These are phyloP conservation scores for Carterocephalus palaemon DNA, from an alignment of 2,888 invertebrate species.

Conservation along the genomic window DNA sequence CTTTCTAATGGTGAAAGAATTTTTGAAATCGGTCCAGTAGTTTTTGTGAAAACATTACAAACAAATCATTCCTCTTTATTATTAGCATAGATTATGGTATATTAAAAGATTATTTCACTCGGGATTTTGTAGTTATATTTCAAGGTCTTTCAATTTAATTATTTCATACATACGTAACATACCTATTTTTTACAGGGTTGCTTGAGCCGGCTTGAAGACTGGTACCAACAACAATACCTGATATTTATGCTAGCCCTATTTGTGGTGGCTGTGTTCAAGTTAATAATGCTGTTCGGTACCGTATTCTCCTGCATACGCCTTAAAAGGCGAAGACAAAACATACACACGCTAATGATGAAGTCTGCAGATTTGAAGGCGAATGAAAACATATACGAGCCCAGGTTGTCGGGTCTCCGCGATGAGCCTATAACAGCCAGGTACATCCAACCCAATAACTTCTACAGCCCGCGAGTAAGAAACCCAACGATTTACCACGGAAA, in stretches of 20 bases:
- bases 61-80: too few relatives aligned
- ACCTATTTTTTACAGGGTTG: conserved; percentile 79
- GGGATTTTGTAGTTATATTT: too few relatives aligned
- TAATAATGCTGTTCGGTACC: conserved; percentile 84
- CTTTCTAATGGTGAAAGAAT: too few relatives aligned
- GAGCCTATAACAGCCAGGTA: conserved; percentile 69
- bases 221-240: conserved; percentile 87
- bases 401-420: conserved; percentile 50
- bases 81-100: too few relatives aligned
- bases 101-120: too few relatives aligned
- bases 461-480: conserved; percentile 69
- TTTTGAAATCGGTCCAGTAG: too few relatives aligned
- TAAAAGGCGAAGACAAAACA: conserved; percentile 70
- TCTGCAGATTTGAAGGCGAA: conserved; percentile 58
- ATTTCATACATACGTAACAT: neutral
- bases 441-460: conserved; percentile 71
- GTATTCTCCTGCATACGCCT: conserved; percentile 84
- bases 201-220: conserved; percentile 82
- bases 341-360: conserved; percentile 60
- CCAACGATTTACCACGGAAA: conserved; percentile 68
- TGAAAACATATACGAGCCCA: conserved; percentile 66
- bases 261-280: conserved; percentile 84
- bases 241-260: conserved; percentile 83
- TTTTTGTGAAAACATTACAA: too few relatives aligned
- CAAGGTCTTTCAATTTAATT: too few relatives aligned